Conservation (phyloP, 2,888 invertebrate species). For the Eilema caniola region DNA sequence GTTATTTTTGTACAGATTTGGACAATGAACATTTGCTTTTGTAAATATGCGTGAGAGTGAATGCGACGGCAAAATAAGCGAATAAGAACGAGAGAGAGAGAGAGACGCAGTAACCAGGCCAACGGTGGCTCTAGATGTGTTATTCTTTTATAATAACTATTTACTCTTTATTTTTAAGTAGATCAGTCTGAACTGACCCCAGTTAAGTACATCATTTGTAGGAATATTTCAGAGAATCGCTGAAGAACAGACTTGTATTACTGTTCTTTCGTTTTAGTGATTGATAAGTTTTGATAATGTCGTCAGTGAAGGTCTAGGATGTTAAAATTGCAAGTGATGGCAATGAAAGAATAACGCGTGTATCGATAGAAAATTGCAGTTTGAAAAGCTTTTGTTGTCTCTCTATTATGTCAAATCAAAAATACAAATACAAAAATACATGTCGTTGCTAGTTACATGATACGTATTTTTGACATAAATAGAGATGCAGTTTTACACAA, state of each 20-base stretch:
- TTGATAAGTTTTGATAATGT: conserved; percentile 21
- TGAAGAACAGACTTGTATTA: neutral
- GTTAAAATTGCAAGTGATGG: neutral
- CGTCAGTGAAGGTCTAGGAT: conserved; percentile 7
- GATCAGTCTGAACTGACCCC: conserved; percentile 17
- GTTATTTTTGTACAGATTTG: conserved; percentile 65
- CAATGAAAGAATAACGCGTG: neutral
- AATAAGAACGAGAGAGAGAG: conserved; percentile 7
- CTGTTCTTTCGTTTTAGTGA: conserved; percentile 16
- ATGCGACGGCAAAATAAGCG: conserved; percentile 24
- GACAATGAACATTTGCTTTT: conserved; percentile 51
- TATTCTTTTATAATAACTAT: conserved; percentile 25
- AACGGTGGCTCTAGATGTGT: conserved; percentile 25
- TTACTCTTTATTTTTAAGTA: conserved; percentile 27
- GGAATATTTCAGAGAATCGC: conserved; percentile 14
- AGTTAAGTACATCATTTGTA: conserved; percentile 46
- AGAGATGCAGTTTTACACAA: neutral
- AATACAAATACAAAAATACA: neutral
- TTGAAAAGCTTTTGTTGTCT: neutral
- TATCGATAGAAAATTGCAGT: neutral
- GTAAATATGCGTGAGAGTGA: conserved; percentile 57
- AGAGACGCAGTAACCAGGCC: conserved; percentile 21
- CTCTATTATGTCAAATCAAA: neutral
- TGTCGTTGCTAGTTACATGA: neutral
- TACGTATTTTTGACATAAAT: neutral